Conservation (phyloP, 2,113 vertebrate species). For the Petrocephalus microphthalmus region DNA sequence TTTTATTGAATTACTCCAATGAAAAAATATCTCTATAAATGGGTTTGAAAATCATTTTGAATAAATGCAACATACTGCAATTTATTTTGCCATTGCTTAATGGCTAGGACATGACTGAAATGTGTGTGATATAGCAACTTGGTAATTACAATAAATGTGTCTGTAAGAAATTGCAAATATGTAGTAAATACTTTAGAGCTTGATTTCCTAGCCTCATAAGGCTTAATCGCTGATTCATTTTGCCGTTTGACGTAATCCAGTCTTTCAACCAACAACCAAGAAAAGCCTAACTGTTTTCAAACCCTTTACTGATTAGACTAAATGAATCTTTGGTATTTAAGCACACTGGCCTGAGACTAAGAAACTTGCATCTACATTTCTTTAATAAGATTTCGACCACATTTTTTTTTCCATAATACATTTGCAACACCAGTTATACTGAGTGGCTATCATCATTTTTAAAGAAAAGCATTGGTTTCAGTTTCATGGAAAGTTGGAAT, state of each 20-base stretch:
- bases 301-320: background rate
- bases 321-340: background rate
- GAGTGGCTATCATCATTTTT: background rate
- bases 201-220: background rate
- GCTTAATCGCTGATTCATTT: background rate
- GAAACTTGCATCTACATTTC: background rate
- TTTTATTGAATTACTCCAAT: background rate
- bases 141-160: background rate
- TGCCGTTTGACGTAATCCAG: background rate
- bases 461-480: background rate
- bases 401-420: background rate
- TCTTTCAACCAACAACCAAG: background rate
- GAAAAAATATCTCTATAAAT: background rate
- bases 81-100: background rate
- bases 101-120: background rate
- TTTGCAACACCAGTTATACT: background rate
- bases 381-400: background rate
- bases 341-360: background rate
- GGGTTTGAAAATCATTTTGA: background rate
- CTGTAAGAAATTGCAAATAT: background rate
- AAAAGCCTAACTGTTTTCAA: background rate
- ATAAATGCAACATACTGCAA: background rate
- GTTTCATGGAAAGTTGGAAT: background rate
- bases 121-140: background rate
- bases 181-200: background rate